phyloP scores from a whole-genome alignment of 2,888 invertebrate genomes.

The Xiphydria camelus region DNA sequence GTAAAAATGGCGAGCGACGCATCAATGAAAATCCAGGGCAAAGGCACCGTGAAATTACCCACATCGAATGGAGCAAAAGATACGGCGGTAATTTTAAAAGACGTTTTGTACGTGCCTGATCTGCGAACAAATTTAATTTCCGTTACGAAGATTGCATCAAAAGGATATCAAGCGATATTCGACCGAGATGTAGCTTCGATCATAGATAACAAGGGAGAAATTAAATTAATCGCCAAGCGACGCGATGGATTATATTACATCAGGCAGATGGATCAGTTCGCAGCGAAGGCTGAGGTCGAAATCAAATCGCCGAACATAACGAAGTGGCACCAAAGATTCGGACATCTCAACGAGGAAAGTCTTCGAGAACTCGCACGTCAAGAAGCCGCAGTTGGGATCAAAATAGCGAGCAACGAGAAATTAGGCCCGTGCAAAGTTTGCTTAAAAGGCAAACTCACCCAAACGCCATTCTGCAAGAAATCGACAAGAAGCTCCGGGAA shows the following conservation, averaged over 20 bases:
- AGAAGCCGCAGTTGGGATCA: constrained; percentile 4
- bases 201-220: constrained; percentile 5
- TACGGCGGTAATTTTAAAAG: too few relatives aligned
- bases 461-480: too few relatives aligned
- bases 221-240: constrained; percentile 17
- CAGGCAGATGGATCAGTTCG: too few relatives aligned
- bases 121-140: constrained; percentile 26
- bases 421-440: too few relatives aligned
- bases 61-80: too few relatives aligned
- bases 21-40: constrained; percentile 1
- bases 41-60: too few relatives aligned
- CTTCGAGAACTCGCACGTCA: constrained; percentile 11
- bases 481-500: too few relatives aligned
- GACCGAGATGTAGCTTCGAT: constrained; percentile 14
- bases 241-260: constrained; percentile 21
- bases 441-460: background rate
- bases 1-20: constrained; percentile 5
- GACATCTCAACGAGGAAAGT: constrained; percentile 12
- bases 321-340: constrained; percentile 19
- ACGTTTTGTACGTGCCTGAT: too few relatives aligned
- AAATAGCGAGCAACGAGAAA: too few relatives aligned
- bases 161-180: constrained; percentile 16
- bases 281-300: too few relatives aligned
- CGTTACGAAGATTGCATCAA: too few relatives aligned
- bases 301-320: background rate